These are phyloP conservation scores for Tolmerus cingulatus DNA, from an alignment of 2,888 invertebrate genomes.

Conservation along the genomic window DNA sequence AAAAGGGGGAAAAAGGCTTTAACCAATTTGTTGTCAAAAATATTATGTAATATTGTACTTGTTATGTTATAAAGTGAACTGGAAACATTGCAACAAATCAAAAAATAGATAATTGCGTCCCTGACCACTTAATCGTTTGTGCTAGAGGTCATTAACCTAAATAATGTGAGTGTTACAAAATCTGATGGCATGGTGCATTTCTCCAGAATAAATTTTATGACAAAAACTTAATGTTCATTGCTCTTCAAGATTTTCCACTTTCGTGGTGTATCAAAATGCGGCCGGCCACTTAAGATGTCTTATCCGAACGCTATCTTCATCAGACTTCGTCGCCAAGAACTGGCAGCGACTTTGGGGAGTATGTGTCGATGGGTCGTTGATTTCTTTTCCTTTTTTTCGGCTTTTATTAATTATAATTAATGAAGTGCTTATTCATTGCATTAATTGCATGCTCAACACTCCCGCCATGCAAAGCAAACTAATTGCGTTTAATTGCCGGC, in stretches of 20 bases:
- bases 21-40: no score
- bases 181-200: conserved; percentile 10
- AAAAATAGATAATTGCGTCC: background rate
- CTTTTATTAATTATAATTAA: conserved; percentile 23
- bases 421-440: background rate
- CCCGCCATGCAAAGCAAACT: conserved; percentile 5
- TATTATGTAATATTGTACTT: no score
- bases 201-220: background rate
- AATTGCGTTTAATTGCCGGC: conserved; percentile 11
- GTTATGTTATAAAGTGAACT: background rate
- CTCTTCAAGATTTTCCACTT: conserved; percentile 3
- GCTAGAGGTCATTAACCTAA: conserved; percentile 15
- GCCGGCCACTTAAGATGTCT: background rate
- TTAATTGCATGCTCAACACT: conserved; percentile 14
- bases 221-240: conserved; percentile 20
- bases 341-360: background rate
- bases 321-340: background rate
- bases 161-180: background rate
- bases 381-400: background rate
- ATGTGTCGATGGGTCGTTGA: background rate
- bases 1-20: no score
- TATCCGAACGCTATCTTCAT: background rate
- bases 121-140: background rate
- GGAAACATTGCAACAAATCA: background rate
- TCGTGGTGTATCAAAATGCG: background rate